A percentile compares a stretch with the other conserved stretches of the same genome.
Conservation (phyloP, 2,888 invertebrate genomes). For the Hartigia nigra region DNA sequence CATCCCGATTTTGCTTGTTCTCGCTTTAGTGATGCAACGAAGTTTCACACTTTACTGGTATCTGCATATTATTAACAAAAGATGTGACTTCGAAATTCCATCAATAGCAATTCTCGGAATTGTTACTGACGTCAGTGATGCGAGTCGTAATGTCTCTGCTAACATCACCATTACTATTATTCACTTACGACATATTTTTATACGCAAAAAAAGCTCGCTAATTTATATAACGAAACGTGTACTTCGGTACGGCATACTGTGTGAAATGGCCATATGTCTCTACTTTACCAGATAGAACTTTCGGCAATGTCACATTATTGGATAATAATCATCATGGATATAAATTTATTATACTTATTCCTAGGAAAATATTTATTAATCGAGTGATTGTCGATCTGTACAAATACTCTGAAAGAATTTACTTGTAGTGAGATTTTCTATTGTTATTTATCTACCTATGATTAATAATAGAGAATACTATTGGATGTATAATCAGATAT, state of each 20-base stretch:
- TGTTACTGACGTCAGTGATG: not conserved
- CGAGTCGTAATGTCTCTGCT: not conserved
- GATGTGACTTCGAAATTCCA: not conserved
- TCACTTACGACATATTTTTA: not conserved
- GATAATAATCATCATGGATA: not conserved
- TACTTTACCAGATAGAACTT: not conserved
- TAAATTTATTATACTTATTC: not conserved
- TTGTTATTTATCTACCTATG: not conserved
- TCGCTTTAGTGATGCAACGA: not conserved
- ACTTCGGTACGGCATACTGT: not conserved
- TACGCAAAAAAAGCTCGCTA: no score
- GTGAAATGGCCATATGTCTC: not conserved
- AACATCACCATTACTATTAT: not conserved
- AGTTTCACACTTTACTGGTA: not conserved
- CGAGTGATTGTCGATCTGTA: not conserved
- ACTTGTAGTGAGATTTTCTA: no score
- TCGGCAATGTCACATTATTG: not conserved
- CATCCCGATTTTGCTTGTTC: not conserved
- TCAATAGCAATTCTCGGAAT: not conserved
- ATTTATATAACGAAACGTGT: not conserved
- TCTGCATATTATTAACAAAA: not conserved
- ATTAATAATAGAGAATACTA: no score
- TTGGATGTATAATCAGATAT: no score
- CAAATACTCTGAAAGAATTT: no score
- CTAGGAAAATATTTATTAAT: not conserved